Base-by-base conservation (phyloP, 2,888 invertebrate genomes). In the Acleris literana region DNA sequence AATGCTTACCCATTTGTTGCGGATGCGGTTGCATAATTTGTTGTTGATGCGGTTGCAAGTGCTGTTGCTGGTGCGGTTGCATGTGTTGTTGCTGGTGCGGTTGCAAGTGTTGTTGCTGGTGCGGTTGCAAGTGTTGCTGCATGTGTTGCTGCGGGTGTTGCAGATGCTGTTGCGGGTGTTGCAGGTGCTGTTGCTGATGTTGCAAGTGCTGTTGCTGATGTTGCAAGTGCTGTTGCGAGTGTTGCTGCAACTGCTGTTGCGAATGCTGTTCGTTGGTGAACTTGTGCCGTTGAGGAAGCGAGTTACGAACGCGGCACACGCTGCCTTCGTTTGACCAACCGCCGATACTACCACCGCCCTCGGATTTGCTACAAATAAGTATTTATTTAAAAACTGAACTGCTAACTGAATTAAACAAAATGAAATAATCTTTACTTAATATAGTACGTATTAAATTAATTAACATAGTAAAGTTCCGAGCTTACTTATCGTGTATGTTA, bases 281-380 rank as follows among this genome's bases (percentile, higher is more conserved):
- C 82, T 92, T 92, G 75, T 88, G 88, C 4, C 92, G 81, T 61
- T 85, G 90, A 61, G 90, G 88, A 69, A 92, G 70, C 0, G 90
- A 77, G 77, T 92, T 92, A 48, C 90, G 85, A 11, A 92, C 91
- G 18, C 92, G 88, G 69, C 90, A 90, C 70, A 90, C 80, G 75
- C 92, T 91, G 67, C 88, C 90, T 16, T 92, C 92, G 70, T 86
- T 88, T 0, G 92, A 92, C 92, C 92, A 92, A 1, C 87, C 91
- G 6, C 89, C 89, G 76, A 87, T 74, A 69, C 90, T 90, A 49
- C 90, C 90, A 3, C 88, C 90, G 57, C 89, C 90, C 70, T 92
- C 92, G 0, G 92, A 91, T 78, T 92, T 92, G 70, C 92, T 92
- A 59, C 52, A 55, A 64, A 43, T 6, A 57, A 43, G 18, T n/a